phyloP scores from a whole-genome alignment of 1,140 invertebrate genomes.

The Glossosoma conforme region DNA sequence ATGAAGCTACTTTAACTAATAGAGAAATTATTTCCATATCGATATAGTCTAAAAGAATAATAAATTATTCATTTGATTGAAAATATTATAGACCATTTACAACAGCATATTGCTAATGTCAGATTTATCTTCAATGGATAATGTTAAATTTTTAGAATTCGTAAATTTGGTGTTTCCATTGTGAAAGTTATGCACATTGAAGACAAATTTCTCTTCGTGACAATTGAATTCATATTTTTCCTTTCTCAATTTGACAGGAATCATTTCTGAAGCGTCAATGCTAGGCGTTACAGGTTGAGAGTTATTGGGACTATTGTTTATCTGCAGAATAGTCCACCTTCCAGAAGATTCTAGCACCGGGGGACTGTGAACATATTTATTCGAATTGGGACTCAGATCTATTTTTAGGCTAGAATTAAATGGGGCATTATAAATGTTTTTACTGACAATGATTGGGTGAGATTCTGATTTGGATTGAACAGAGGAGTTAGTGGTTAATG shows the following conservation, averaged over 20 bases:
- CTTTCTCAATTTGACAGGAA: slow-evolving; percentile 14
- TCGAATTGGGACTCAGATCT: slow-evolving; percentile 5
- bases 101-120: too few species aligned
- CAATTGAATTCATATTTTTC: slow-evolving; percentile 24
- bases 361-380: slow-evolving; percentile 23
- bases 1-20: too few species aligned
- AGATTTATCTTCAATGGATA: too few species aligned
- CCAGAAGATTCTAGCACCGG: slow-evolving; percentile 26
- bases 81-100: too few species aligned
- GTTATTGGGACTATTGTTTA: slow-evolving; percentile 24
- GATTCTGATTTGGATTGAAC: slow-evolving; percentile 17
- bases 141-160: too few species aligned
- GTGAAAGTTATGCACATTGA: slow-evolving; percentile 22
- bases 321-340: slow-evolving; percentile 28
- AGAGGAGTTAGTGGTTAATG: slow-evolving; percentile 47
- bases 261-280: slow-evolving; percentile 21
- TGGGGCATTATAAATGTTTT: slow-evolving; percentile 3
- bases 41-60: too few species aligned
- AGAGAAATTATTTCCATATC: too few species aligned
- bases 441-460: not conserved
- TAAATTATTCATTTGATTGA: too few species aligned
- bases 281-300: slow-evolving; percentile 18
- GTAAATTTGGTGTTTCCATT: too few species aligned
- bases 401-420: slow-evolving; percentile 8
- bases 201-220: slow-evolving; percentile 22